Evolutionary conservation across 2,888 invertebrate species (phyloP).

Genomic region (Lycocerus yunnanus): DNA sequence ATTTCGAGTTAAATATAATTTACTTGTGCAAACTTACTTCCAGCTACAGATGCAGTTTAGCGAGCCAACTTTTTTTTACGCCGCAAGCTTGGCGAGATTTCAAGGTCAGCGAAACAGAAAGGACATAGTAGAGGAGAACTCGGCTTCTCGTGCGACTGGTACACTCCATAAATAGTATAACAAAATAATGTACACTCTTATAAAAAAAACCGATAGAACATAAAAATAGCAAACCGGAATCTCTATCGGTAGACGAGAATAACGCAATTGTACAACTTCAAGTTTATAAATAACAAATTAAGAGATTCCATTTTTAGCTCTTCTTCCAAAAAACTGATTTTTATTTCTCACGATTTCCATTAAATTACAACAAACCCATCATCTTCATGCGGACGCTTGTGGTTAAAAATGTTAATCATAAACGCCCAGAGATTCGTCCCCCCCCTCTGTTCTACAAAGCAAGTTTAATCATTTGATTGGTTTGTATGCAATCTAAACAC

Average conservation of each 20-base stretch:
- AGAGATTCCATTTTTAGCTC: not conserved
- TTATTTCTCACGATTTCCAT: too few species aligned
- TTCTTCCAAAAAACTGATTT: not conserved
- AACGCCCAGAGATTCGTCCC: not conserved
- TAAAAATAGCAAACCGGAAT: constrained; percentile 5
- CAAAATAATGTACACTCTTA: constrained; percentile 21
- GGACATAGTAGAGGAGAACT: constrained; percentile 31
- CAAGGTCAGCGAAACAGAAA: constrained; percentile 35
- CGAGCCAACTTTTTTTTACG: constrained; percentile 32
- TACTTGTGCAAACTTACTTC: constrained; percentile 18
- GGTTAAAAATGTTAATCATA: not conserved
- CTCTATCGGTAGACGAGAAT: not conserved
- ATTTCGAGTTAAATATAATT: constrained; percentile 4
- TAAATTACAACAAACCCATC: not conserved
- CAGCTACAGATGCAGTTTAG: constrained; percentile 27
- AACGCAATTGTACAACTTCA: not conserved
- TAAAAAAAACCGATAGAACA: constrained; percentile 8
- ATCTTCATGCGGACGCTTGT: not conserved
- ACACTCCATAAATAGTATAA: constrained; percentile 27
- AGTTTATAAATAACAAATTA: not conserved
- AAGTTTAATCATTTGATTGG: not conserved
- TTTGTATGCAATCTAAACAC: not conserved
- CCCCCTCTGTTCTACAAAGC: not conserved
- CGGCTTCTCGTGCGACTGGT: constrained; percentile 31
- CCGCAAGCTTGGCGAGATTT: constrained; percentile 33